These are phyloP conservation scores for Gorsachius goisagi DNA, from an alignment of 2,113 vertebrate genomes.

Conservation along the genomic window DNA sequence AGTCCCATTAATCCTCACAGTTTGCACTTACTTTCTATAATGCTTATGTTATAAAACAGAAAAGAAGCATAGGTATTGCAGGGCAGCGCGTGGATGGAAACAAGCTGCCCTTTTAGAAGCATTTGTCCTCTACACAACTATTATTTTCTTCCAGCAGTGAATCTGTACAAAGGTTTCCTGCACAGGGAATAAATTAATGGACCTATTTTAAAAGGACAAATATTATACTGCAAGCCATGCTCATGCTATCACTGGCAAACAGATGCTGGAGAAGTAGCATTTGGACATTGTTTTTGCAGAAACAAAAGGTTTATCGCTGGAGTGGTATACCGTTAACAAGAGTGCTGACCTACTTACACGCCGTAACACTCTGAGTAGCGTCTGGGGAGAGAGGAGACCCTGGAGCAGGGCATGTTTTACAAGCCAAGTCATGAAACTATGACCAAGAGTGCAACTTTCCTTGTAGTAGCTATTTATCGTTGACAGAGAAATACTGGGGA, in stretches of 20 bases:
- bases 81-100: neutral
- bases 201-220: constrained; percentile 32
- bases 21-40: neutral
- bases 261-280: neutral
- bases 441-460: neutral
- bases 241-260: constrained; percentile 32
- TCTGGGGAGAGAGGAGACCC: constrained; percentile 18
- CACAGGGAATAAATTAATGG: constrained; percentile 53
- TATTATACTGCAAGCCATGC: constrained; percentile 7
- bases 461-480: neutral
- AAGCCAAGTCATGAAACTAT: constrained; percentile 30
- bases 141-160: constrained; percentile 43
- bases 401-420: constrained; percentile 17
- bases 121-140: constrained; percentile 1
- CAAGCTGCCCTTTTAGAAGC: neutral
- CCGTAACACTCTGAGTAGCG: neutral
- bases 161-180: constrained; percentile 35
- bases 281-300: constrained; percentile 31
- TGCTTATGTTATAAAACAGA: neutral
- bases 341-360: constrained; percentile 53
- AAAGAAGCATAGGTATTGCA: neutral
- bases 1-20: neutral
- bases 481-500: neutral
- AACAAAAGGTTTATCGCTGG: constrained; percentile 43
- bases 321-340: neutral